Percentiles rank a stretch among this genome's conserved stretches.
These are phyloP conservation scores for Leucoptera coffeella DNA, from an alignment of 2,888 invertebrate genomes.

Conservation along the genomic window DNA sequence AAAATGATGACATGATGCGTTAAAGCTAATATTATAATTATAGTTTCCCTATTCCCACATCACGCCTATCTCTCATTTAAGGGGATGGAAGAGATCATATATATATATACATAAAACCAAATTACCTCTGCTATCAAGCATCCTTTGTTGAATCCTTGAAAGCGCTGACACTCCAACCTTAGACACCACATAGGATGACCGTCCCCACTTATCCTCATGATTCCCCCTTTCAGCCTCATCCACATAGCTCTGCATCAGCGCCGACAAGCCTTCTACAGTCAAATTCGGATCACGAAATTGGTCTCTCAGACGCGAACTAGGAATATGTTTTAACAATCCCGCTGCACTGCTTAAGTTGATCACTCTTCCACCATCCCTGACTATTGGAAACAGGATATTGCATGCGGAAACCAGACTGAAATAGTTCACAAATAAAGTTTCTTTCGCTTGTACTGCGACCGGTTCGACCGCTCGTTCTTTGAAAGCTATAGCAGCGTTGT, in stretches of 20 bases:
- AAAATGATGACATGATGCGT: no score
- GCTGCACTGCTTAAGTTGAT: conserved; percentile 65
- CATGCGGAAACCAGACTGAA: conserved; percentile 59
- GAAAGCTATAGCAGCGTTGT: conserved; percentile 72
- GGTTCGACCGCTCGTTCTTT: conserved; percentile 56
- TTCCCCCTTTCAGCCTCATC: conserved; percentile 39
- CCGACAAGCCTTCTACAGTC: conserved; percentile 50
- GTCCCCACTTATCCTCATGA: conserved; percentile 45
- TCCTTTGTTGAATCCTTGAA: conserved; percentile 59
- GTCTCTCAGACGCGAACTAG: conserved; percentile 37
- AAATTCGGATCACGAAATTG: conserved; percentile 46
- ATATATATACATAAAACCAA: no score
- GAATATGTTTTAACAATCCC: conserved; percentile 56
- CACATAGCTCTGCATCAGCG: conserved; percentile 61
- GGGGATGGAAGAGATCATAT: no score
- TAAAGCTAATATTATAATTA: no score
- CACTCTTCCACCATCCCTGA: conserved; percentile 63
- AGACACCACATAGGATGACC: conserved; percentile 61
- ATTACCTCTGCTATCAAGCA: conserved; percentile 20
- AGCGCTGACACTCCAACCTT: conserved; percentile 70
- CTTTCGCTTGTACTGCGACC: conserved; percentile 61
- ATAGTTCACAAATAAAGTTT: conserved; percentile 65
- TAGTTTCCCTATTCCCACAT: no score
- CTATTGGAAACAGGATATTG: conserved; percentile 62
- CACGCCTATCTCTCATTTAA: no score